Conservation (phyloP, 2,888 invertebrate genomes). For the Dastarcus helophoroides region DNA sequence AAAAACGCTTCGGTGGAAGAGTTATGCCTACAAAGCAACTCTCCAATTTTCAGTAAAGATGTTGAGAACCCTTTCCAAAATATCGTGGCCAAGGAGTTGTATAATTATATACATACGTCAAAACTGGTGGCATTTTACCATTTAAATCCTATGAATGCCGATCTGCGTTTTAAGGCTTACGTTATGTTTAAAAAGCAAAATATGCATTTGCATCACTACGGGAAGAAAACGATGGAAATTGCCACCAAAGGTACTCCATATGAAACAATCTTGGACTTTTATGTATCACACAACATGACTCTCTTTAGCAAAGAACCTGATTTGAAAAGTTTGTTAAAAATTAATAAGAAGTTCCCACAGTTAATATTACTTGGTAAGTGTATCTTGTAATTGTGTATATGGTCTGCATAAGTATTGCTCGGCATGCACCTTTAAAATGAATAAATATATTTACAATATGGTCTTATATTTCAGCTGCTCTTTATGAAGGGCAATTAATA, state of each 20-base stretch:
- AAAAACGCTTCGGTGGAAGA: constrained; percentile 38
- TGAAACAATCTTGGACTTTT: constrained; percentile 52
- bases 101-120: constrained; percentile 58
- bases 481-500: constrained; percentile 56
- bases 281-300: constrained; percentile 50
- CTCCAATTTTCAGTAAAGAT: constrained; percentile 22
- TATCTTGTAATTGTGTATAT: constrained; percentile 1
- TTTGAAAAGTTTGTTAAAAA: constrained; percentile 48
- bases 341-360: constrained; percentile 59
- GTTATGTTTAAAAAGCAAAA: constrained; percentile 52
- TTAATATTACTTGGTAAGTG: constrained; percentile 54
- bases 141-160: constrained; percentile 55
- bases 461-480: constrained; percentile 47
- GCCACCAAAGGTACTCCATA: constrained; percentile 58
- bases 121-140: constrained; percentile 63
- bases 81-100: constrained; percentile 60
- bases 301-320: constrained; percentile 60
- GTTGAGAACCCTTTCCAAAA: constrained; percentile 58
- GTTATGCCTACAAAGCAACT: constrained; percentile 40
- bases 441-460: not conserved
- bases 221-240: constrained; percentile 49
- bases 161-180: constrained; percentile 52
- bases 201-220: constrained; percentile 58
- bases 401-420: not conserved
- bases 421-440: constrained; percentile 16